Conservation (phyloP, 2,797 vertebrate species). For the Oreochromis mossambicus region DNA sequence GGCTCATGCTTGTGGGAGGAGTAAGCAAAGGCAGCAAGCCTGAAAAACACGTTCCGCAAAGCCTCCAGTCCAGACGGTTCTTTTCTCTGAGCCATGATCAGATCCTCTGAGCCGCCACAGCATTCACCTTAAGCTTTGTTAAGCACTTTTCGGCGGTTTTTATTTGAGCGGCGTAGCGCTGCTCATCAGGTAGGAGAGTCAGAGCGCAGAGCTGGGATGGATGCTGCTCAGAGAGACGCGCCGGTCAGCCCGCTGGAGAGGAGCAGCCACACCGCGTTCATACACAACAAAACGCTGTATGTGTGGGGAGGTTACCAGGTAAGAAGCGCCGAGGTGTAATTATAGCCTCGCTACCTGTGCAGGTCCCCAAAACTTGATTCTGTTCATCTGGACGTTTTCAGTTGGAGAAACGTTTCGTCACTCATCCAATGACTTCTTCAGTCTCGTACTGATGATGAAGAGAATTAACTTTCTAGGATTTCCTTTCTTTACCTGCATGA, state of each 20-base stretch:
- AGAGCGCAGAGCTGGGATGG: slow-evolving; percentile 20
- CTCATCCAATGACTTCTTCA: background rate
- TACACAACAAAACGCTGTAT: slow-evolving; percentile 79
- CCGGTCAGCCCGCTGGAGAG: slow-evolving; percentile 74
- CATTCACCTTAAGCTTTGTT: fast-evolving
- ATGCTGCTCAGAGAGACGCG: background rate
- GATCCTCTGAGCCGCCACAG: background rate
- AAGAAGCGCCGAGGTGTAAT: slow-evolving; percentile 15
- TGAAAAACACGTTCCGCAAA: slow-evolving; percentile 46
- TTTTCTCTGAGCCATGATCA: background rate
- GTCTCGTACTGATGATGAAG: background rate
- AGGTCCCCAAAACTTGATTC: background rate
- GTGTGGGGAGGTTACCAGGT: slow-evolving; percentile 95
- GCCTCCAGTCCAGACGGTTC: background rate
- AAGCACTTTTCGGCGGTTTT: background rate
- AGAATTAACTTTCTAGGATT: background rate
- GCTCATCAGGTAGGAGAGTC: background rate
- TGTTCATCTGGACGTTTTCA: background rate
- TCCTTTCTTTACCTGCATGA: background rate
- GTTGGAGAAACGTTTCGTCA: background rate
- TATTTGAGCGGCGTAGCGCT: background rate
- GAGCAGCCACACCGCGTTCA: slow-evolving; percentile 87
- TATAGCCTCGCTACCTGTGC: background rate
- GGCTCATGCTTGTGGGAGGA: slow-evolving; percentile 43
- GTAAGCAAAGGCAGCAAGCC: slow-evolving; percentile 9